phyloP scores from a whole-genome alignment of 1,140 invertebrate genomes.

The Acromyrmex heyeri region DNA sequence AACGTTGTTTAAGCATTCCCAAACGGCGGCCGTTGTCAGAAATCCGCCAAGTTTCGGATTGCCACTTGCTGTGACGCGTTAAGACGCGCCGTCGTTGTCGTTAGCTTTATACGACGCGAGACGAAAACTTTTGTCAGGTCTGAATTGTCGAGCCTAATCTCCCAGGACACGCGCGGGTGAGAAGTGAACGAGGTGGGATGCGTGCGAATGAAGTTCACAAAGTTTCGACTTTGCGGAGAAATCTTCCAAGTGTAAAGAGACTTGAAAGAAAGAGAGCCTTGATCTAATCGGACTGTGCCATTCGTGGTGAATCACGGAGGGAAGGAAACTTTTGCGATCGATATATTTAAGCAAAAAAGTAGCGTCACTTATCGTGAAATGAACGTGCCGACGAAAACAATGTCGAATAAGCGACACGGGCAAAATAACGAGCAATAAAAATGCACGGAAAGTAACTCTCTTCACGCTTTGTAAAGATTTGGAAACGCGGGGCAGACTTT shows the following conservation, averaged over 20 bases:
- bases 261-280: slow-evolving; percentile 15
- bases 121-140: slow-evolving; percentile 68
- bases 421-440: slow-evolving; percentile 67
- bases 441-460: slow-evolving; percentile 59
- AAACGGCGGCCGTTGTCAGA: slow-evolving; percentile 76
- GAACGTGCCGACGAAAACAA: slow-evolving; percentile 60
- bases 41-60: slow-evolving; percentile 74
- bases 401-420: slow-evolving; percentile 50
- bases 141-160: slow-evolving; percentile 72
- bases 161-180: slow-evolving; percentile 42
- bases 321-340: slow-evolving; percentile 41
- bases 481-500: slow-evolving; percentile 64
- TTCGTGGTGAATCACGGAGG: background rate
- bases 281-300: slow-evolving; percentile 26
- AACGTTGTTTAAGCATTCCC: slow-evolving; percentile 68
- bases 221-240: slow-evolving; percentile 15
- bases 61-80: slow-evolving; percentile 70
- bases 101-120: slow-evolving; percentile 56
- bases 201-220: slow-evolving; percentile 62
- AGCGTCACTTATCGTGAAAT: slow-evolving; percentile 33
- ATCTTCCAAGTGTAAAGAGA: slow-evolving; percentile 24
- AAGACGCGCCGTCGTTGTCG: slow-evolving; percentile 66
- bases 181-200: slow-evolving; percentile 49
- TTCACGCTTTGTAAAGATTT: slow-evolving; percentile 74
- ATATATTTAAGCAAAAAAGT: slow-evolving; percentile 40